These are phyloP conservation scores for Pseudococcus longispinus DNA, from an alignment of 2,888 invertebrate species.

Conservation along the genomic window DNA sequence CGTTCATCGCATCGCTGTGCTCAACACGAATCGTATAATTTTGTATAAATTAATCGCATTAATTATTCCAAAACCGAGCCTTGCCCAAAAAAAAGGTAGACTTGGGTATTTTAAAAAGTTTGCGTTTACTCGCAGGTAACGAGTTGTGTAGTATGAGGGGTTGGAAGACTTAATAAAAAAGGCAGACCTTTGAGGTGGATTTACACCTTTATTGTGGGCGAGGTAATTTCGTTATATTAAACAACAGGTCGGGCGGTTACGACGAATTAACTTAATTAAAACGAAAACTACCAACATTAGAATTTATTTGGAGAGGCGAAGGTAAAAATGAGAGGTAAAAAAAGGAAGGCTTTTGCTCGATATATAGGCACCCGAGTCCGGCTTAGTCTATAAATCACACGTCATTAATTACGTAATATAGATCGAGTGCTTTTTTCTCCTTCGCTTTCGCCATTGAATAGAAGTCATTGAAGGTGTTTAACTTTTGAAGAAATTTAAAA, in stretches of 20 bases:
- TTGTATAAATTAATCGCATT: conserved; percentile 5
- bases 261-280: conserved; percentile 28
- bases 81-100: not conserved
- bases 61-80: not conserved
- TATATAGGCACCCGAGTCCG: not conserved
- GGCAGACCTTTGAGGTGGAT: conserved; percentile 12
- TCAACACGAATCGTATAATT: not conserved
- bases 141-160: not conserved
- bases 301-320: not conserved
- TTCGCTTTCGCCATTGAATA: not conserved
- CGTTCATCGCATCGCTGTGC: not conserved
- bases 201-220: not conserved
- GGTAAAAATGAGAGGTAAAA: not conserved
- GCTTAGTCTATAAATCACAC: conserved; percentile 23
- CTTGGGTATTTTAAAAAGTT: not conserved
- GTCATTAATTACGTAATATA: conserved; percentile 15
- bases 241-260: conserved; percentile 22
- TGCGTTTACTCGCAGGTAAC: not conserved
- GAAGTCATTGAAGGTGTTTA: conserved; percentile 17
- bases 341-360: not conserved
- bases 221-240: conserved; percentile 20
- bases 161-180: conserved; percentile 10
- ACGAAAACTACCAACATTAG: conserved; percentile 29
- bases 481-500: conserved; percentile 34
- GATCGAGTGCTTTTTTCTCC: not conserved